A percentile compares a stretch with the other conserved stretches of the same genome.
These are phyloP conservation scores for Rhinichthys osculus DNA, from an alignment of 2,797 vertebrate species.

Conservation along the genomic window DNA sequence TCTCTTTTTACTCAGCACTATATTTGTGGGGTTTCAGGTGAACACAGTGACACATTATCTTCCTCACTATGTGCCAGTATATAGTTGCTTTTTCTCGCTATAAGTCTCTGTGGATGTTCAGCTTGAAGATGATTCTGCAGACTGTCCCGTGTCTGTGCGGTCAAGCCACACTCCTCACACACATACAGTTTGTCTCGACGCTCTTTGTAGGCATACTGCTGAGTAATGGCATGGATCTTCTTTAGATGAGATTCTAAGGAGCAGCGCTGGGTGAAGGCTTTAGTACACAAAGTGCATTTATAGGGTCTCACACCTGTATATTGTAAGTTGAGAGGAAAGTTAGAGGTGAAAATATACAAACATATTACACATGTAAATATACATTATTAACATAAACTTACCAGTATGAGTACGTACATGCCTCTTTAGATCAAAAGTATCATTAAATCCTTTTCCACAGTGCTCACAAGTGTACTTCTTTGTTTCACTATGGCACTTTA, in stretches of 20 bases:
- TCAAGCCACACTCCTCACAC: slow-evolving; percentile 86
- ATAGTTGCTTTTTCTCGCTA: slow-evolving; percentile 21
- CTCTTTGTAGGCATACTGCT: slow-evolving; percentile 84
- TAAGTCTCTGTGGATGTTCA: slow-evolving; percentile 75
- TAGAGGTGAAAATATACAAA: not conserved
- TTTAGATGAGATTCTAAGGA: slow-evolving; percentile 85
- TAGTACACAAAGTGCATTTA: slow-evolving; percentile 84
- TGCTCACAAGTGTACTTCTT: slow-evolving; percentile 84
- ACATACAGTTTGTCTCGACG: slow-evolving; percentile 84
- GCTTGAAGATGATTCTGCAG: slow-evolving; percentile 78
- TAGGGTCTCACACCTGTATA: slow-evolving; percentile 83
- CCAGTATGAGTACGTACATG: slow-evolving; percentile 86
- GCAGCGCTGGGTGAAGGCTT: slow-evolving; percentile 87
- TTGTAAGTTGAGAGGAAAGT: not conserved
- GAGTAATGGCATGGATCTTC: slow-evolving; percentile 83
- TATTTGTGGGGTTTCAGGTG: slow-evolving; percentile 12
- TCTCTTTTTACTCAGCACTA: not conserved
- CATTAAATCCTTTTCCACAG: slow-evolving; percentile 88
- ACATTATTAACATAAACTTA: slow-evolving; percentile 60
- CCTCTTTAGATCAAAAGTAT: slow-evolving; percentile 86
- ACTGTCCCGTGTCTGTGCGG: slow-evolving; percentile 81
- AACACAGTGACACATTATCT: slow-evolving; percentile 8
- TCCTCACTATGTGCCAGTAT: not conserved
- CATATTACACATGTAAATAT: not conserved
- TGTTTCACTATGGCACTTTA: slow-evolving; percentile 85